phyloP scores from a whole-genome alignment of 35 echinoderm and acorn worm genomes.

The Ophiothrix spiculata region DNA sequence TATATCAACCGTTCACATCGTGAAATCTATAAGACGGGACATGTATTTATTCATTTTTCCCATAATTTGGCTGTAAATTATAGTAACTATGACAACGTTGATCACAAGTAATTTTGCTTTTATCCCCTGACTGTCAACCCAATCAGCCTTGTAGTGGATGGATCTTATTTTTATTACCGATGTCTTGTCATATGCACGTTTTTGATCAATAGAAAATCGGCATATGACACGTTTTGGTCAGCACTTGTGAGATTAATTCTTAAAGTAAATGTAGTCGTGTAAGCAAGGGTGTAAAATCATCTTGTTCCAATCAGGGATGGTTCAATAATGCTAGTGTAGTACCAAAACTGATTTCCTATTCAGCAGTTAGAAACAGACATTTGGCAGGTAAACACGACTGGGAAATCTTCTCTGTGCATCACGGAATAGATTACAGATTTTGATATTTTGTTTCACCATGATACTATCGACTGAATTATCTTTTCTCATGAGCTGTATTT shows the following conservation, averaged over 20 bases:
- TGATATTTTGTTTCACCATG: neutral
- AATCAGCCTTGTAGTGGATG: neutral
- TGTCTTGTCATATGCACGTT: neutral
- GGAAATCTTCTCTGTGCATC: neutral
- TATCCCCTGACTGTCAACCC: neutral
- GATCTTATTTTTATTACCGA: neutral
- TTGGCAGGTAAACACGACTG: neutral
- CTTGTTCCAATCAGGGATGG: neutral
- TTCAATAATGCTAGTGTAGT: neutral
- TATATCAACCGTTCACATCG: neutral
- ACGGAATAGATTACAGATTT: neutral
- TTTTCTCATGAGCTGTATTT: neutral
- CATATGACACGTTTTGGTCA: constrained; percentile 9
- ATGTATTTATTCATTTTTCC: constrained; percentile 8
- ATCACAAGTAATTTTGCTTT: neutral
- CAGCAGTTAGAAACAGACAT: neutral
- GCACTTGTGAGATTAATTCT: neutral
- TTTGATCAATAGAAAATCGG: constrained; percentile 2
- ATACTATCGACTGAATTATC: neutral
- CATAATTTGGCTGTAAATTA: neutral
- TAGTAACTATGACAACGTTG: neutral
- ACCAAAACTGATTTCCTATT: no score
- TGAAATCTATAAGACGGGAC: neutral
- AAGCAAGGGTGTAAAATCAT: neutral
- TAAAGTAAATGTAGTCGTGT: neutral